Evolutionary conservation across 1,140 invertebrate genomes (phyloP).

Genomic region (Aphaenogaster ashmeadi): DNA sequence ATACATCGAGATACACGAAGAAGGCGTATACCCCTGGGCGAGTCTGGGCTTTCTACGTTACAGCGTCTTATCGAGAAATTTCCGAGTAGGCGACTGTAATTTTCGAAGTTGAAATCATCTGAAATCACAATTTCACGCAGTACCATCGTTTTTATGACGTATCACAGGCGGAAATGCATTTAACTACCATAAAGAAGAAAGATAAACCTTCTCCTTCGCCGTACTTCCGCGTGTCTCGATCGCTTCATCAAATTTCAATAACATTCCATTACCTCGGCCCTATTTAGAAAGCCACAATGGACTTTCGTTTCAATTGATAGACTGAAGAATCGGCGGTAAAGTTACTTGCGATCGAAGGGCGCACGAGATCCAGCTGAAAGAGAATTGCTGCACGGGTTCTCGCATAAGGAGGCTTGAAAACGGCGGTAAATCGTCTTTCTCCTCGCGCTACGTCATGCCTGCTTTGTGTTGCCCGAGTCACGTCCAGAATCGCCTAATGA

Average conservation of each 20-base stretch:
- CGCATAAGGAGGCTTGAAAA: constrained; percentile 68
- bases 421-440: constrained; percentile 73
- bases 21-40: constrained; percentile 40
- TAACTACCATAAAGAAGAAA: not conserved
- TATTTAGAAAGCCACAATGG: constrained; percentile 25
- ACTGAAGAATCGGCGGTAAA: not conserved
- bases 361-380: constrained; percentile 19
- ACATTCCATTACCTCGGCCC: constrained; percentile 11
- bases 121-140: not conserved
- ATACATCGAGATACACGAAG: constrained; percentile 59
- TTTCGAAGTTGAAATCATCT: not conserved
- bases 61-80: constrained; percentile 24
- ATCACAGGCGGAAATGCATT: not conserved
- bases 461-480: constrained; percentile 71
- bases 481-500: constrained; percentile 80
- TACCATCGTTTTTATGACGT: not conserved
- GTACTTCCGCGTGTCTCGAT: not conserved
- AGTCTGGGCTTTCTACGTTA: not conserved
- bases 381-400: constrained; percentile 39
- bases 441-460: constrained; percentile 69
- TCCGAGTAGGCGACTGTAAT: constrained; percentile 7
- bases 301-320: constrained; percentile 22
- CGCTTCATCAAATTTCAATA: constrained; percentile 21
- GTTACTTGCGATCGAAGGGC: constrained; percentile 2
- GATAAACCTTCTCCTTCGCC: not conserved